Base-by-base conservation (phyloP, 2,888 invertebrate genomes). In the Leucophenga montana region DNA sequence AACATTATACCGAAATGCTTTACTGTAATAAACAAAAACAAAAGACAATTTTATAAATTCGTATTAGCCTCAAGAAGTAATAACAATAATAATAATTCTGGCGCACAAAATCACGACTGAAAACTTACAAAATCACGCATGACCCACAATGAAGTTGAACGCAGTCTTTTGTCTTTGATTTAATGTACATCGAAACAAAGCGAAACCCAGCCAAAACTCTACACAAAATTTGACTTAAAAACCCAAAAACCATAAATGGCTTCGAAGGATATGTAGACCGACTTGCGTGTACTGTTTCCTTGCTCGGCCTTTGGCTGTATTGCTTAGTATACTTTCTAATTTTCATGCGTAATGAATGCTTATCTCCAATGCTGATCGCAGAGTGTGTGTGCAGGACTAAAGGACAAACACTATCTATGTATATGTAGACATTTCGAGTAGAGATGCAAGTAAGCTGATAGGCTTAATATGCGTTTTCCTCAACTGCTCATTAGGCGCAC, bases 391-490 rank as follows among this genome's bases (percentile, higher is more conserved):
- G 27, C 31, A 14, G 61, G 5, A 14, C 18, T 31, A 31, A 33
- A 33, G 59, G 8, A 59, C 31, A 33, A 31, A n/a, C n/a, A n/a
- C n/a, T n/a, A n/a, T n/a, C n/a, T n/a, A n/a, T n/a, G n/a, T n/a
- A n/a, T n/a, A n/a, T n/a, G n/a, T n/a, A n/a, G n/a, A 27, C 31
- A 31, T 18, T 16, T 50, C 18, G 16, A 50, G 50, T 50, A 16
- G 46, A 75, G 83, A 84, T 84, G 78, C 80, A 82, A 80, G 74
- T 71, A 75, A 67, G 71, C 53, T 73, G 85, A 85, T 85, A 82
- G 78, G 80, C 76, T 66, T 79, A 82, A 82, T 82, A 79, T 78
- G 84, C 80, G 75, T 82, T 81, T 80, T 85, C 85, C 84, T 84
- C 74, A 75, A 78, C 80, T 79, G 78, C 83, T 85, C 84, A 86